Evolutionary conservation across 1,140 invertebrate genomes (phyloP), one percentile per base, ranked within the genome.

Genomic region (Lepidostoma basale): DNA sequence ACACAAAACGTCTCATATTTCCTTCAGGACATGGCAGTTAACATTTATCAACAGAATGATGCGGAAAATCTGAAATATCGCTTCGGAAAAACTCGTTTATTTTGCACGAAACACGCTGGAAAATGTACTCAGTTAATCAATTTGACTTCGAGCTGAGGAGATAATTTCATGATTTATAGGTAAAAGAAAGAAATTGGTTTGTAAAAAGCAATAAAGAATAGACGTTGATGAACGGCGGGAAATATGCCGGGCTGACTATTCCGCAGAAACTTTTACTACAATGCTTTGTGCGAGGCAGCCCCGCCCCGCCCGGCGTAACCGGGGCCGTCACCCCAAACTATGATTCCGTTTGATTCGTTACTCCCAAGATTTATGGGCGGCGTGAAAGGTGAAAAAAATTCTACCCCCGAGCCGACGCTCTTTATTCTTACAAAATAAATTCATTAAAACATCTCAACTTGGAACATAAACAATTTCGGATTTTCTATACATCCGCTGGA

Each of bases 41-140:
- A 58, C 69, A 72, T 72, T 72, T 72, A 72, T 72, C 70, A 72
- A 72, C 36, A 63, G 70, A 72, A 72, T 64, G 70, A 72, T 64
- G 70, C 66, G 70, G 65, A 72, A 72, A 72, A 72, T 72, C 70
- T 72, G 70, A 72, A 72, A 72, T 72, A 72, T 72, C 49, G 62
- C 39, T 47, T 60, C n/a, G 40, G 52, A 47, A 47, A 59, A 68
- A 68, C 56, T 65, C 70, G 44, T 71, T 71, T 71, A 65, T 71
- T 67, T 68, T 64, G 59, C 44, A 60, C 22, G 70, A 72, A 72
- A 68, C 59, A 49, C 62, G 47, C 59, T 65, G 66, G 70, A 72
- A 72, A 72, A 72, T 67, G 69, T 64, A 71, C 64, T 71, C 70
- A 60, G 70, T 72, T 72, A 72, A 72, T 72, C 70, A 72, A 72